Conservation (phyloP, 2,888 invertebrate species). For the Caenorhabditis sulstoni region DNA sequence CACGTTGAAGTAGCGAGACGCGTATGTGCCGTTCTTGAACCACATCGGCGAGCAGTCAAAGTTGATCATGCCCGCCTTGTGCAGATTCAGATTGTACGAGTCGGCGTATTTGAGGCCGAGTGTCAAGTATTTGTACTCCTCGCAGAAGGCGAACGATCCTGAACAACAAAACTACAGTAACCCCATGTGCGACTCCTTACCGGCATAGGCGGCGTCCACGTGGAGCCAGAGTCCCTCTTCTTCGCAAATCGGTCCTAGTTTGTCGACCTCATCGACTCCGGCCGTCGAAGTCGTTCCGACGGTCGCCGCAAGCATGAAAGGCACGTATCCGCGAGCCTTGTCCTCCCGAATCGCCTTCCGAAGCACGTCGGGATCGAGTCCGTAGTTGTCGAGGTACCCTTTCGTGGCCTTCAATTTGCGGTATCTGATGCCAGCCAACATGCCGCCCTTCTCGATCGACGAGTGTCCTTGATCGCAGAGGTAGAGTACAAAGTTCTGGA, state of each 20-base stretch:
- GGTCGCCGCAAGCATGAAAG: slow-evolving; percentile 77
- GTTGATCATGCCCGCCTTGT: slow-evolving; percentile 98
- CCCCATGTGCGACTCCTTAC: too few relatives aligned
- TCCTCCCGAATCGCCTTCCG: slow-evolving; percentile 83
- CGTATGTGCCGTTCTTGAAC: slow-evolving; percentile 90
- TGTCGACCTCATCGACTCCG: slow-evolving; percentile 92
- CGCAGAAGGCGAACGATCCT: slow-evolving; percentile 85
- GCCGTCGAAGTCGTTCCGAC: slow-evolving; percentile 95
- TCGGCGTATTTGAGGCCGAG: slow-evolving; percentile 91
- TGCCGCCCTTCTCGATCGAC: slow-evolving; percentile 90
- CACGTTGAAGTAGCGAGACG: slow-evolving; percentile 97
- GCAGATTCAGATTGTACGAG: slow-evolving; percentile 97
- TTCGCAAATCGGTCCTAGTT: slow-evolving; percentile 85
- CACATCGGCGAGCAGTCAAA: slow-evolving; percentile 99
- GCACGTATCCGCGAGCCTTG: slow-evolving; percentile 72
- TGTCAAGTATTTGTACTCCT: slow-evolving; percentile 93
- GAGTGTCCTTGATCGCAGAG: slow-evolving; percentile 87
- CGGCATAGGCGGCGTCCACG: slow-evolving; percentile 97
- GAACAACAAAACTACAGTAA: too few relatives aligned
- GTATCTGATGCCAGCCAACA: slow-evolving; percentile 88
- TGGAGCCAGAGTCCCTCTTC: slow-evolving; percentile 93
- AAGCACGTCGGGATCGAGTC: slow-evolving; percentile 86
- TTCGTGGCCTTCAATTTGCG: slow-evolving; percentile 84
- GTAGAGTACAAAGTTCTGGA: slow-evolving; percentile 82
- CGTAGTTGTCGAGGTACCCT: slow-evolving; percentile 83